Conservation (phyloP, 2,113 vertebrate species). For the Prietella phreatophila region DNA sequence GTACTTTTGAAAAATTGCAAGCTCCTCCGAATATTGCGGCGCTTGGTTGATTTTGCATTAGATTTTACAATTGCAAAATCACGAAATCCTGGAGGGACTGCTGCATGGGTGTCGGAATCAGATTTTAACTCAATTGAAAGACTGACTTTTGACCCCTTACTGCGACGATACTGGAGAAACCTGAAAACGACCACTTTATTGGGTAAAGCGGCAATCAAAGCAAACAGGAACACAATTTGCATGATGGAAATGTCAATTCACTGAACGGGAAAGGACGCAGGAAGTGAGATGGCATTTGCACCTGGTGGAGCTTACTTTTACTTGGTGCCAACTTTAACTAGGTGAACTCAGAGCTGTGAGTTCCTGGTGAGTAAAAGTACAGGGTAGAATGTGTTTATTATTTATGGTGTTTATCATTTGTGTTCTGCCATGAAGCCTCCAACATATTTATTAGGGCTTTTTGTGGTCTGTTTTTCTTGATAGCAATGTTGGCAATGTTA, state of each 20-base stretch:
- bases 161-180: background rate
- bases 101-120: background rate
- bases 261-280: background rate
- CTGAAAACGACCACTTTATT: background rate
- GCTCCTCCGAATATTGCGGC: too few species aligned
- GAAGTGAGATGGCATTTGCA: background rate
- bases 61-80: too few species aligned
- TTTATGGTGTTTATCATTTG: background rate
- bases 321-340: background rate
- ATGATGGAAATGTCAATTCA: background rate
- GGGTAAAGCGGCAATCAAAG: background rate
- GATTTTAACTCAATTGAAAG: background rate
- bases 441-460: background rate
- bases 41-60: too few species aligned
- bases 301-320: too few species aligned
- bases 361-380: background rate
- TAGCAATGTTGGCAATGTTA: background rate
- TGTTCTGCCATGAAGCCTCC: background rate
- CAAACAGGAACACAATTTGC: background rate
- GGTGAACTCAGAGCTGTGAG: background rate
- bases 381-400: background rate
- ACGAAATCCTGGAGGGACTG: too few species aligned
- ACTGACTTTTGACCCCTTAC: background rate
- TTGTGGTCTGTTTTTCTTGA: background rate
- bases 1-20: too few species aligned